Conservation (phyloP, 2,888 invertebrate species). For the Imbricaverruca yamaguchii region DNA sequence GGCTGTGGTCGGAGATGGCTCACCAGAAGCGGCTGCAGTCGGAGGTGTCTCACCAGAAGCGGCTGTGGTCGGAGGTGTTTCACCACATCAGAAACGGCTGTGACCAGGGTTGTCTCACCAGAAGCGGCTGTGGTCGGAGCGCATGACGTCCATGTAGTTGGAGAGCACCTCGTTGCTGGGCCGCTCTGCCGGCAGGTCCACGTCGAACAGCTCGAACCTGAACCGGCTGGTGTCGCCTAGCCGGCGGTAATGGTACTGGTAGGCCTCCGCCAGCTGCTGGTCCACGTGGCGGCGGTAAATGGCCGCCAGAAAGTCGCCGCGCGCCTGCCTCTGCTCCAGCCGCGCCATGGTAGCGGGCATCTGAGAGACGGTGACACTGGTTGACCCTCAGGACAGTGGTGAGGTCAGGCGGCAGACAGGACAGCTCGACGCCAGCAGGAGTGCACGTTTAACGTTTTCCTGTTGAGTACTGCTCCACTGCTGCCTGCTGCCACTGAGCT, state of each 20-base stretch:
- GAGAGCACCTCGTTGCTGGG: constrained; percentile 36
- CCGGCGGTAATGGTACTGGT: constrained; percentile 24
- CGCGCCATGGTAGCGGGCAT: constrained; percentile 30
- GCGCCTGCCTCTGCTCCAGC: constrained; percentile 34
- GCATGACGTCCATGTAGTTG: constrained; percentile 39
- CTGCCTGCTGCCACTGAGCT: too few species aligned
- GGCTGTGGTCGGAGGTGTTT: too few species aligned
- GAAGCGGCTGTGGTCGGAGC: constrained; percentile 41
- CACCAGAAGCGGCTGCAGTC: too few species aligned
- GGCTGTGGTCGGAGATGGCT: too few species aligned
- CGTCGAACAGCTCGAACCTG: constrained; percentile 35
- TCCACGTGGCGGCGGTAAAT: constrained; percentile 38
- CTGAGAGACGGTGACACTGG: neutral
- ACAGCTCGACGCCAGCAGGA: too few species aligned
- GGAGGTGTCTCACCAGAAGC: too few species aligned
- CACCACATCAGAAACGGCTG: too few species aligned
- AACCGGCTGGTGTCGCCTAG: constrained; percentile 32
- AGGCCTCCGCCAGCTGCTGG: constrained; percentile 35
- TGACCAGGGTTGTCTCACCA: constrained; percentile 35
- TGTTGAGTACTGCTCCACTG: too few species aligned
- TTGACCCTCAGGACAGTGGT: neutral
- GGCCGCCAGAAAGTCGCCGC: constrained; percentile 40
- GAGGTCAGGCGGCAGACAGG: too few species aligned
- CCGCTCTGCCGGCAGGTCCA: constrained; percentile 36
- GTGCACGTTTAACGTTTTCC: too few species aligned